Conservation (phyloP, 2,888 invertebrate species). For the Caenorhabditis doughertyi region DNA sequence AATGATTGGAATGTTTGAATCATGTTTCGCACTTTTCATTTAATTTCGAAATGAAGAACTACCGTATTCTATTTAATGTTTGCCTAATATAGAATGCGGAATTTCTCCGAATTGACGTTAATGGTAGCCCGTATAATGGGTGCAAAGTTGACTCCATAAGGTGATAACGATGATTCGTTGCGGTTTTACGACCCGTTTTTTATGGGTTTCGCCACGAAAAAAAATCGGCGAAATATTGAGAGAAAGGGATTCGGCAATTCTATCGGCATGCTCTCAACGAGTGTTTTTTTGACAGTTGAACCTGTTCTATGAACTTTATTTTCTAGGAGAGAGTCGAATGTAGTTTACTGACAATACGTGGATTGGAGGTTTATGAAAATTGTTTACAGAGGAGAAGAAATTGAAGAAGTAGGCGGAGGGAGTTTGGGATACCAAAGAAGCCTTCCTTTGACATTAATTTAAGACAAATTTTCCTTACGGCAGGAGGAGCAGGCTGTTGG, state of each 20-base stretch:
- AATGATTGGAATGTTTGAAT: constrained; percentile 33
- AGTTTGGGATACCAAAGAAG: too few species aligned
- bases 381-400: not conserved
- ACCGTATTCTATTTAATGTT: not conserved
- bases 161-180: constrained; percentile 8
- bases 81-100: constrained; percentile 10
- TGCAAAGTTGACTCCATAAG: constrained; percentile 53
- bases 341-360: constrained; percentile 32
- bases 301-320: constrained; percentile 33
- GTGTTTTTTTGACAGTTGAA: constrained; percentile 11
- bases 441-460: too few species aligned
- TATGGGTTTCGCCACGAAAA: constrained; percentile 49
- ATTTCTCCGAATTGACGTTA: constrained; percentile 57
- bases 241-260: constrained; percentile 27
- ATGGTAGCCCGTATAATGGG: constrained; percentile 44
- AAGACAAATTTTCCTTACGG: too few species aligned
- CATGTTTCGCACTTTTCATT: not conserved
- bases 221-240: constrained; percentile 6
- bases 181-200: constrained; percentile 45
- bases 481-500: too few species aligned
- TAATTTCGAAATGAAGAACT: constrained; percentile 1
- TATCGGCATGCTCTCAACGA: constrained; percentile 53
- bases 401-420: too few species aligned
- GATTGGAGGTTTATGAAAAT: not conserved
- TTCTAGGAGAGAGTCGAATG: not conserved